Conservation (phyloP, 2,113 vertebrate species). For the Zosterops japonicus region DNA sequence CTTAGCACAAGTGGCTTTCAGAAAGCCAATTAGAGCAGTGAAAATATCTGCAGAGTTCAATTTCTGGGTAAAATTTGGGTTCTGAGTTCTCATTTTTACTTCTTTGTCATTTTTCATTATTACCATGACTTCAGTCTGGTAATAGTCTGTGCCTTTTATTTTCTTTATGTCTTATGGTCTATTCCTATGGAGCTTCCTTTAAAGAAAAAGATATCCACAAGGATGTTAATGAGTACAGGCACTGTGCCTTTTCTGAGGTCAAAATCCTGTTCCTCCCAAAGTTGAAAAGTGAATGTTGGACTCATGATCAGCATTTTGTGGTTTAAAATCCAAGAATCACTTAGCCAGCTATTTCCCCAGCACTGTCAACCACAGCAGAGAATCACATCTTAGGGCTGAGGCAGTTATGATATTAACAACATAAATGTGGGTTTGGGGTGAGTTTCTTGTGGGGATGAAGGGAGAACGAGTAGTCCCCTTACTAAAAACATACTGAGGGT, state of each 20-base stretch:
- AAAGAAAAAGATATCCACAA: not conserved
- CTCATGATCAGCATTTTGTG: not conserved
- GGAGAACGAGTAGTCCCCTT: not conserved
- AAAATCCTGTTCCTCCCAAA: conserved; percentile 11
- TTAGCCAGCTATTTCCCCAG: conserved; percentile 16
- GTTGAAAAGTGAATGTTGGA: conserved; percentile 39
- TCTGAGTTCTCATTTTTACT: not conserved
- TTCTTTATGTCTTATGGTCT: not conserved
- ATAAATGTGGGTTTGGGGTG: not conserved
- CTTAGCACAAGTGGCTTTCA: not conserved
- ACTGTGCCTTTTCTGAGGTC: not conserved
- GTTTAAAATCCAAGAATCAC: conserved; percentile 21
- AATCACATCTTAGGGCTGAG: not conserved
- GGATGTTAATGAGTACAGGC: not conserved
- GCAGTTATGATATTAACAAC: not conserved
- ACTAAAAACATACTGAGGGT: not conserved
- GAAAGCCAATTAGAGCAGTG: not conserved
- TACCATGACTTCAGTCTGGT: not conserved
- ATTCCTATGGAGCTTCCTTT: not conserved
- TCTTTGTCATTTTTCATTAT: not conserved
- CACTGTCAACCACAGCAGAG: conserved; percentile 40
- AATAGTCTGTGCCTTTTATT: not conserved
- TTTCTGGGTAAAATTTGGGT: not conserved
- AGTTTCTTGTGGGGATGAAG: not conserved
- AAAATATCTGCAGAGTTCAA: not conserved